Evolutionary conservation across 1,140 invertebrate species (phyloP).

Genomic region (Hypsibius dujardini): DNA sequence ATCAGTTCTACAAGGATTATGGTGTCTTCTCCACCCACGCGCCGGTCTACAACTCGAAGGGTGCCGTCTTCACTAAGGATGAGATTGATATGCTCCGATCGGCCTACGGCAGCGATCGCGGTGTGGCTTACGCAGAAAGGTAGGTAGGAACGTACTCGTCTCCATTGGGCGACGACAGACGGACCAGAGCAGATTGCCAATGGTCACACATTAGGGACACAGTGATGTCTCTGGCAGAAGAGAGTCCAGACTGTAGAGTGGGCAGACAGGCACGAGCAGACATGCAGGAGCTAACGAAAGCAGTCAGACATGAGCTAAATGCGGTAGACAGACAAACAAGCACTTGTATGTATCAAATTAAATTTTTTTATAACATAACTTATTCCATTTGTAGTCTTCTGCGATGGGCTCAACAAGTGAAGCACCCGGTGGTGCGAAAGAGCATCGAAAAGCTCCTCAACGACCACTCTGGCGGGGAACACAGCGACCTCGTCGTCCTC

Average conservation of each 20-base stretch:
- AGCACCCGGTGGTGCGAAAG: slow-evolving; percentile 2
- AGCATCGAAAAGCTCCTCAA: slow-evolving; percentile 12
- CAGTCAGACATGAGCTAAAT: no score
- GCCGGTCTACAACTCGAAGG: slow-evolving; percentile 81
- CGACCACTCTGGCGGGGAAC: slow-evolving; percentile 6
- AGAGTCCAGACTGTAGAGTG: no score
- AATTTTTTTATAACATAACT: no score
- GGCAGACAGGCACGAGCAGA: no score
- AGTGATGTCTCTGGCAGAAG: no score
- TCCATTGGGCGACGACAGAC: no score
- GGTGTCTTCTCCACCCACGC: slow-evolving; percentile 87
- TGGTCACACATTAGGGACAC: no score
- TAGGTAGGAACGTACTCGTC: no score
- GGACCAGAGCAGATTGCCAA: no score
- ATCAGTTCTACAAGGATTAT: slow-evolving; percentile 58
- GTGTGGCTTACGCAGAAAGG: slow-evolving; percentile 65
- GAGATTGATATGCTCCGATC: slow-evolving; percentile 75
- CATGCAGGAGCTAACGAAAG: no score
- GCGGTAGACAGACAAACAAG: no score
- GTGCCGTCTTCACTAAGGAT: slow-evolving; percentile 76
- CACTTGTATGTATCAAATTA: no score
- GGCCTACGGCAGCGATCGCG: slow-evolving; percentile 75
- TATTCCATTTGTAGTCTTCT: slow-evolving; percentile 1
- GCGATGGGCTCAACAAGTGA: slow-evolving; percentile 11
- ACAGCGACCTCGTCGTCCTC: neutral